These are phyloP conservation scores for Oreochromis tanganicae DNA, from an alignment of 2,113 vertebrate genomes.

Conservation along the genomic window DNA sequence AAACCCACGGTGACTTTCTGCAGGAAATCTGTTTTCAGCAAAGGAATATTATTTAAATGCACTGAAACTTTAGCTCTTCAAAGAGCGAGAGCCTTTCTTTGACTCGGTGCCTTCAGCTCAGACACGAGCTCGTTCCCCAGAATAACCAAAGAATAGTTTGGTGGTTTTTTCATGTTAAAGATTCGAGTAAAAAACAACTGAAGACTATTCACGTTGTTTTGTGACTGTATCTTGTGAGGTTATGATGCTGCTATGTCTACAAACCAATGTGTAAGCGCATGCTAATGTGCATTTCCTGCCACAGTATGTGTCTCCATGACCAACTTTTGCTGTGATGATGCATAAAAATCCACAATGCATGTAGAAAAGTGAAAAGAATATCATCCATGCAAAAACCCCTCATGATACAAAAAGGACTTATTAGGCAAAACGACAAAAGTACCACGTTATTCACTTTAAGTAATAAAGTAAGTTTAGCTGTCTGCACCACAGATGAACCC, in stretches of 20 bases:
- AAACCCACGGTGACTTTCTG: slow-evolving; percentile 10
- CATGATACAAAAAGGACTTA: not conserved
- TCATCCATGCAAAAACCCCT: not conserved
- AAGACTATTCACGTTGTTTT: not conserved
- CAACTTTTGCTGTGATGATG: not conserved
- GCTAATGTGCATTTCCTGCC: not conserved
- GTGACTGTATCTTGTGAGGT: not conserved
- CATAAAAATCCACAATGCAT: not conserved
- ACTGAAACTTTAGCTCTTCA: not conserved
- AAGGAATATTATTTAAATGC: slow-evolving; percentile 16
- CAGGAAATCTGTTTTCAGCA: not conserved
- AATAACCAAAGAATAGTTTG: not conserved
- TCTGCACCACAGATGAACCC: not conserved
- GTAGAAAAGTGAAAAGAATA: not conserved
- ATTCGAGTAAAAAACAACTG: not conserved
- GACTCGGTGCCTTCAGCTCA: not conserved
- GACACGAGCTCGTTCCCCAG: not conserved
- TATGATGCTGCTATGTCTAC: not conserved
- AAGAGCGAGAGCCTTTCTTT: not conserved
- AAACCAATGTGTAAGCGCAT: not conserved
- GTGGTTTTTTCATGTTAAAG: not conserved
- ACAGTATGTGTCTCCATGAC: not conserved
- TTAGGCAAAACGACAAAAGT: not conserved
- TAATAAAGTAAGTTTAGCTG: not conserved
- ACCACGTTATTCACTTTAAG: not conserved